phyloP scores from a whole-genome alignment of 2,888 invertebrate species.

The Tenthredo amoena region DNA sequence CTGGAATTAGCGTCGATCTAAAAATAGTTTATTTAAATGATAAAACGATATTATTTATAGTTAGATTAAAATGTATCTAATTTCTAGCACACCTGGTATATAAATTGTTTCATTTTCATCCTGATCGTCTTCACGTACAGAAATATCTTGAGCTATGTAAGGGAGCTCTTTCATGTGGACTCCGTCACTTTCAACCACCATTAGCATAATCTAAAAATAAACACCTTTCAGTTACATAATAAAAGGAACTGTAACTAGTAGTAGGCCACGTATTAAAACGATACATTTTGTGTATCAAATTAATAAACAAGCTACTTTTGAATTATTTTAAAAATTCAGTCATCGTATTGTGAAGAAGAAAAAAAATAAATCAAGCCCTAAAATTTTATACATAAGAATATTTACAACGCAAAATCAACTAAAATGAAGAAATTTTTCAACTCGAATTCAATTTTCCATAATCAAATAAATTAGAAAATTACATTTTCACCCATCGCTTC shows the following conservation, averaged over 20 bases:
- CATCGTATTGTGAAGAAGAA: not conserved
- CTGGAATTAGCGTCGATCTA: not conserved
- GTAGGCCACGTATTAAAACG: not conserved
- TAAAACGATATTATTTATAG: not conserved
- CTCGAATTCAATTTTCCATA: not conserved
- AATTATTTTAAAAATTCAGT: not conserved
- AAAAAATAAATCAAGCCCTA: not conserved
- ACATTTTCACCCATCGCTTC: conserved; percentile 70
- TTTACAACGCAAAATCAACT: not conserved
- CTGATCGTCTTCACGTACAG: conserved; percentile 59
- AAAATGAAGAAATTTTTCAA: not conserved
- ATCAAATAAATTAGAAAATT: conserved; percentile 56
- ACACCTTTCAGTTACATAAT: conserved; percentile 60
- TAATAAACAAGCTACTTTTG: not conserved
- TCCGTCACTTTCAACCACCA: conserved; percentile 73
- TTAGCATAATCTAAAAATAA: conserved; percentile 74
- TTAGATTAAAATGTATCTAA: not conserved
- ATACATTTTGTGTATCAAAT: not conserved
- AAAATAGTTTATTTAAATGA: not conserved
- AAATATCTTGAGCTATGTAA: conserved; percentile 64
- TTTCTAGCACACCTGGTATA: conserved; percentile 58
- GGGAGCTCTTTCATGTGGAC: conserved; percentile 73
- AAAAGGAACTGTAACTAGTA: conserved; percentile 1
- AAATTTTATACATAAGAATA: not conserved
- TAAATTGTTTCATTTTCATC: conserved; percentile 56